A percentile compares a stretch with the other conserved stretches of the same genome.
Evolutionary conservation across 1,140 invertebrate species (phyloP).

Genomic region (Conus betulinus): DNA sequence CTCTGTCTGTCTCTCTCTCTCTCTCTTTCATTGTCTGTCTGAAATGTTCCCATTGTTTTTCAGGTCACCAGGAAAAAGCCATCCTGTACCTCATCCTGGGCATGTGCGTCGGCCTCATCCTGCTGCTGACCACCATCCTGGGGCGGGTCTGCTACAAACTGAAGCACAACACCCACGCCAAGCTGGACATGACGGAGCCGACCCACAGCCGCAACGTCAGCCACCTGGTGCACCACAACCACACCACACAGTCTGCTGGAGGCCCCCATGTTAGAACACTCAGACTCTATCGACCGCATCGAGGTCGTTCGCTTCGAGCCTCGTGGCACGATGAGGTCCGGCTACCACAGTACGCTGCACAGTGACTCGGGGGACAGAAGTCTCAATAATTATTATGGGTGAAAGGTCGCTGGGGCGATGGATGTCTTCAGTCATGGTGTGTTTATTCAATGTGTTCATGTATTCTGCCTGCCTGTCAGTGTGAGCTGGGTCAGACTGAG

Average conservation of each 20-base stretch:
- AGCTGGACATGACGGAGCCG: slow-evolving; percentile 83
- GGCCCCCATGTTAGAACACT: slow-evolving; percentile 54
- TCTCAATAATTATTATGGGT: slow-evolving; percentile 59
- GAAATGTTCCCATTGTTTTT: slow-evolving; percentile 45
- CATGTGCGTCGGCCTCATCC: slow-evolving; percentile 81
- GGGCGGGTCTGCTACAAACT: slow-evolving; percentile 81
- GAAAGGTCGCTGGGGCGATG: slow-evolving; percentile 20
- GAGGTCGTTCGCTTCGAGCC: slow-evolving; percentile 66
- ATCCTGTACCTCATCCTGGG: slow-evolving; percentile 86
- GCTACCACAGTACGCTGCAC: slow-evolving; percentile 42
- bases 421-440: too few species aligned
- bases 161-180: slow-evolving; percentile 79
- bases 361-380: slow-evolving; percentile 51
- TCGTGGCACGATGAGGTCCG: slow-evolving; percentile 41
- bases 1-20: background rate
- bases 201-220: slow-evolving; percentile 60
- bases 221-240: slow-evolving; percentile 37
- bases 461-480: too few species aligned
- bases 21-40: too few species aligned
- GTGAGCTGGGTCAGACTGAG: too few species aligned
- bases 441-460: too few species aligned
- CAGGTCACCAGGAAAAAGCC: slow-evolving; percentile 87
- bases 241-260: slow-evolving; percentile 45
- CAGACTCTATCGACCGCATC: slow-evolving; percentile 64
- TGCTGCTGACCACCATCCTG: slow-evolving; percentile 83